Evolutionary conservation across 2,888 invertebrate genomes (phyloP).

Genomic region (Mimumesa dahlbomi): DNA sequence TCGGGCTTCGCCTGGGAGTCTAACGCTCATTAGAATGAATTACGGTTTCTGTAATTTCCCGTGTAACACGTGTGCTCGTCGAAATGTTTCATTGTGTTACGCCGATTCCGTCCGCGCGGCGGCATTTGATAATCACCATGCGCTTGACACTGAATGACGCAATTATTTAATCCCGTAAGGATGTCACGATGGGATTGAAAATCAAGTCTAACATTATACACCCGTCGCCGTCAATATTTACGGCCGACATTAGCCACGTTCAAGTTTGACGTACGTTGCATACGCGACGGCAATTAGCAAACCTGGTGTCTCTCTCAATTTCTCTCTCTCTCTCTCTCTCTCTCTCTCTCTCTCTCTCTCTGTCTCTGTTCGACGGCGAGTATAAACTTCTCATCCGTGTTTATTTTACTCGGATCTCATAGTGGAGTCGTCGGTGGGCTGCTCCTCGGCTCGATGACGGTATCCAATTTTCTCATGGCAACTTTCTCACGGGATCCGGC

Average conservation of each 20-base stretch:
- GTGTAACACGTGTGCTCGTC: too few species aligned
- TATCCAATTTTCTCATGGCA: background rate
- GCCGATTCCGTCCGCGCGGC: too few species aligned
- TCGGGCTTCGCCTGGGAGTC: too few species aligned
- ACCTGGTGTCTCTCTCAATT: background rate
- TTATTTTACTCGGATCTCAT: constrained; percentile 6
- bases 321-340: background rate
- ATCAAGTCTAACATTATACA: background rate
- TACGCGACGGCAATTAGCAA: constrained; percentile 26
- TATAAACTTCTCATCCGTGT: constrained; percentile 24
- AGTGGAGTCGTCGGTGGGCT: background rate
- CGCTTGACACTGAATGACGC: background rate
- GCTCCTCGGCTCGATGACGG: background rate
- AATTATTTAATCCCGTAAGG: constrained; percentile 2
- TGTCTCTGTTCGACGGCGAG: background rate
- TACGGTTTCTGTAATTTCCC: too few species aligned
- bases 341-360: too few species aligned
- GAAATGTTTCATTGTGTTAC: constrained; percentile 12
- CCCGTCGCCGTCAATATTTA: constrained; percentile 23
- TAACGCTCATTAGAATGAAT: too few species aligned
- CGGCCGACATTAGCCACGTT: constrained; percentile 4
- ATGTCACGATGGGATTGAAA: background rate
- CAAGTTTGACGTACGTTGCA: constrained; percentile 1
- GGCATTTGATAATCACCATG: too few species aligned
- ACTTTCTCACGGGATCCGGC: background rate